These are phyloP conservation scores for Philaethria dido DNA, from an alignment of 2,888 invertebrate genomes.

Conservation along the genomic window DNA sequence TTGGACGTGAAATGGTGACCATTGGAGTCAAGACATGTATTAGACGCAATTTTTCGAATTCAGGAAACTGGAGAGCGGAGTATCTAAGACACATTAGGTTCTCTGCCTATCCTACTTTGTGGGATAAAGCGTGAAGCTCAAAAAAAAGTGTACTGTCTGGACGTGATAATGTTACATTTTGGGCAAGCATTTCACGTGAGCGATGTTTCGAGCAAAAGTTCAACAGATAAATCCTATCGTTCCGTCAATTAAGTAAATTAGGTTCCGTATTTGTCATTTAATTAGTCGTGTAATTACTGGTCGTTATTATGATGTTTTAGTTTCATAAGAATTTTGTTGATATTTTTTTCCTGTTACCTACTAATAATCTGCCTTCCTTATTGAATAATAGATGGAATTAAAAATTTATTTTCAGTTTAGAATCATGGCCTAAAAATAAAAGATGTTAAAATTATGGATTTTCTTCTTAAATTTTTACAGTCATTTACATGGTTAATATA, in stretches of 20 bases:
- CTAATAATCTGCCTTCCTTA: not conserved
- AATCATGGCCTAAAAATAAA: not conserved
- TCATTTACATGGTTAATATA: not conserved
- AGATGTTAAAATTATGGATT: not conserved
- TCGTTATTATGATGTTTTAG: not conserved
- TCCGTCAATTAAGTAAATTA: conserved; percentile 35
- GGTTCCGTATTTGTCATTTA: conserved; percentile 35
- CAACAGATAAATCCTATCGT: conserved; percentile 27
- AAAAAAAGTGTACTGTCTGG: too few relatives aligned
- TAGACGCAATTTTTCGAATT: too few relatives aligned
- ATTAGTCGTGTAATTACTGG: conserved; percentile 17
- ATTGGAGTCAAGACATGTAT: too few relatives aligned
- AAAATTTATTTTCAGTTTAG: not conserved
- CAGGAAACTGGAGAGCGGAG: too few relatives aligned
- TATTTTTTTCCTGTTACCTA: not conserved
- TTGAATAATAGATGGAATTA: not conserved
- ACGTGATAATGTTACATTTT: not conserved
- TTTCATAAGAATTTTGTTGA: conserved; percentile 3
- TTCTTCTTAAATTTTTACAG: not conserved
- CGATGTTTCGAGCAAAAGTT: conserved; percentile 29
- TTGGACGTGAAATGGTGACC: too few relatives aligned
- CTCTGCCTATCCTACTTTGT: too few relatives aligned
- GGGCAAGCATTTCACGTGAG: not conserved
- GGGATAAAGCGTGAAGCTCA: too few relatives aligned
- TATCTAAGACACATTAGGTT: too few relatives aligned